Base-by-base conservation (phyloP, 2,888 invertebrate genomes). In the Lysandra coridon region DNA sequence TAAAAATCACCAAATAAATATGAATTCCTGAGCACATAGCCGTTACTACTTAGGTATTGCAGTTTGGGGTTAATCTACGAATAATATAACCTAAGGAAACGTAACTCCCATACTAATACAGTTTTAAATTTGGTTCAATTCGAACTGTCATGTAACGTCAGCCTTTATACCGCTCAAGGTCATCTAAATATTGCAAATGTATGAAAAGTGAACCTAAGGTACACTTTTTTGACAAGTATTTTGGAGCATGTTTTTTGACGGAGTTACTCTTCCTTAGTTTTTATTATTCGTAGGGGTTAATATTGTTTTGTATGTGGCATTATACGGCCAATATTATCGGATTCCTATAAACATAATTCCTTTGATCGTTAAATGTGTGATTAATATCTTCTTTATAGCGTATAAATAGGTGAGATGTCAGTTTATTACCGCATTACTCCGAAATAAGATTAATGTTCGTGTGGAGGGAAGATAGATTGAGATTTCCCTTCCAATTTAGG, bases 351-450 rank as follows among this genome's bases (percentile, higher is more conserved):
- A 23, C 49, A 5, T 49, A 14, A 75, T 74, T 74, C 75, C 14
- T 53, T 23, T n/a, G 30, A 44, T 30, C 30, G 30, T 49, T 10
- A 75, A 75, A 75, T 75, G 53, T 75, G 33, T 57, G 76, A 33
- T 57, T 57, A 33, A 76, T 57, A 76, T 57, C 5, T 14, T 57
- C 76, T 76, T 76, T 76, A 76, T 76, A 53, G 76, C 33, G 76
- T 76, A 76, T 76, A 76, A 76, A 76, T 76, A 53, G 76, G 76
- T 53, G 53, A 33, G 30, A 30, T 76, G 76, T 76, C 44, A 53
- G 76, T 76, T 76, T 76, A 76, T 53, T 76, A 30, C 57, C 30
- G 17, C 53, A 57, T 76, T 57, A 76, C 76, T 76, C 76, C 33
- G 53, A 53, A 76, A 76, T 76, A 76, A 76, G 76, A 76, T 76